Base-by-base conservation (phyloP, 2,113 vertebrate species). In the pig (Sus scrofa) region DNA sequence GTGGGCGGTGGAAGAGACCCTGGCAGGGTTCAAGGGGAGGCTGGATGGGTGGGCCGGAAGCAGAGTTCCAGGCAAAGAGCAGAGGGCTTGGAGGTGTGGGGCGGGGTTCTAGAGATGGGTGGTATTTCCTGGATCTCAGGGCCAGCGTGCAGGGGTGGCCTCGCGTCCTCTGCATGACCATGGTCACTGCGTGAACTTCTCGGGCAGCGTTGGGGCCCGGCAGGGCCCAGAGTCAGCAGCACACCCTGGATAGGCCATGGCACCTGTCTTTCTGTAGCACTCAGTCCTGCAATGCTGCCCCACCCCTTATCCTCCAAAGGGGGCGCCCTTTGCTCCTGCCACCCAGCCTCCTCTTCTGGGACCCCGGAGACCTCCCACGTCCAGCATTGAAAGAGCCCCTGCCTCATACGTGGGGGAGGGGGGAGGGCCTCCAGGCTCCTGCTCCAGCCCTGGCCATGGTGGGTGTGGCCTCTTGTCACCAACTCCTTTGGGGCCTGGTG, bases 301-400 rank as follows among this genome's bases (percentile, higher is more conserved):
- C 0, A 1, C 7, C 62, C 32, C 30, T 27, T 6, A 0, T 1
- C 24, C 54, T 12, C 22, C 15, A 13, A 1, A 1, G 2, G 2
- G 1, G 2, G 26, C 1, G 9, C 16, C 62, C 39, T 67, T 22
- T 56, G 52, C 58, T 50, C 73, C 37, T 50, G 50, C 32, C 44
- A 20, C 15, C 30, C 27, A 7, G 10, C 22, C 11, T n/a, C 20
- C 54, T 78, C 73, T 67, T 52, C 62, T 24, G 11, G 26, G 37
- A 22, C 6, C 22, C 13, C 34, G 9, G 39, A 34, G 63, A 18
- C 7, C 0, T 30, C 32, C 54, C 22, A 0, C 0, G 1, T 44
- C 8, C 70, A 70, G 26, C 70, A 58, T 4, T 50, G 14, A 37
- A 73, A 26, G 13, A 20, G 13, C 10, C 63, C 32, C 11, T 32